Conservation (phyloP, 2,888 invertebrate genomes). For the Pristionchus mayeri region DNA sequence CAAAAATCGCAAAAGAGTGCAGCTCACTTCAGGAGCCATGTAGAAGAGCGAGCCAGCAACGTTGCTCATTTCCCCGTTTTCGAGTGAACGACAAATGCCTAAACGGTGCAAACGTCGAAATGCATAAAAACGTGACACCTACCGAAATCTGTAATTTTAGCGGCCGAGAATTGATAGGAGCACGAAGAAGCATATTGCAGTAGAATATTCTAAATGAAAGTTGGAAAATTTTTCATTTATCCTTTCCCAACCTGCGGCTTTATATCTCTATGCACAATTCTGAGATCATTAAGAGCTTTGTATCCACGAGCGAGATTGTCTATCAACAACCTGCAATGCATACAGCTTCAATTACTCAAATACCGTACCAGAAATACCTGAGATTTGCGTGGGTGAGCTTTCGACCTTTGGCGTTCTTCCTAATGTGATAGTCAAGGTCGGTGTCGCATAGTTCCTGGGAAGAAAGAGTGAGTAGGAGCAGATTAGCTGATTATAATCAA, state of each 20-base stretch:
- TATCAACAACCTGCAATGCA: slow-evolving; percentile 64
- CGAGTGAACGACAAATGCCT: slow-evolving; percentile 73
- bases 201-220: slow-evolving; percentile 64
- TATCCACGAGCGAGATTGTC: slow-evolving; percentile 74
- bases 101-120: not conserved
- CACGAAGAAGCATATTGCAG: slow-evolving; percentile 58
- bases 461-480: not conserved
- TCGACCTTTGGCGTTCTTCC: slow-evolving; percentile 61
- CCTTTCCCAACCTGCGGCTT: slow-evolving; percentile 65
- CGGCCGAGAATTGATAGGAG: slow-evolving; percentile 61
- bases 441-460: slow-evolving; percentile 68
- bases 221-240: not conserved
- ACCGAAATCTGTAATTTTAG: slow-evolving; percentile 75
- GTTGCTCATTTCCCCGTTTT: slow-evolving; percentile 68
- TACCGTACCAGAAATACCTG: slow-evolving; percentile 52
- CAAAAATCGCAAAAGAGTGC: not conserved
- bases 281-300: slow-evolving; percentile 69
- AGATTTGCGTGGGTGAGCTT: slow-evolving; percentile 64
- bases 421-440: slow-evolving; percentile 71
- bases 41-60: slow-evolving; percentile 74
- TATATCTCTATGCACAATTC: slow-evolving; percentile 75
- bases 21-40: slow-evolving; percentile 73
- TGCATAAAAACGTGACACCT: not conserved
- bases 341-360: not conserved
- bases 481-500: not conserved